Base-by-base conservation (phyloP, 2,113 vertebrate species). In the Petroica traversi region DNA sequence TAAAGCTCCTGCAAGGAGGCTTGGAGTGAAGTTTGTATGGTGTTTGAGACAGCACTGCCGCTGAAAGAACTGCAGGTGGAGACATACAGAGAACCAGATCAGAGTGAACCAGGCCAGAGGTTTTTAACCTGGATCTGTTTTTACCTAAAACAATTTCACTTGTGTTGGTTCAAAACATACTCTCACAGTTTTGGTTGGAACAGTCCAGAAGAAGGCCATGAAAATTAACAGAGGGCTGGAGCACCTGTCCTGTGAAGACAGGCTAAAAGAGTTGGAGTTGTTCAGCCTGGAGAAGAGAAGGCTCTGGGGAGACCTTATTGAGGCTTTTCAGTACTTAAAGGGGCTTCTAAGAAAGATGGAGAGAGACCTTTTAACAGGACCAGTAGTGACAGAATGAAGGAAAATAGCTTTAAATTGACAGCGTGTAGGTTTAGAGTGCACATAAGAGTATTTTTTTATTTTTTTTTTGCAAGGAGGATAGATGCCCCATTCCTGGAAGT, bases 151-250 rank as follows among this genome's bases (percentile, higher is more conserved):
- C 19, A 20, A 5, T 73, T 93, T 77, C 7, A 2, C 4, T 75
- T 63, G 29, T 69, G 48, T 48, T 78, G 57, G 4, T 18, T 93
- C 6, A 17, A 24, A 19, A 12, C 23, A 5, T 24, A 15, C 34
- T 78, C 8, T 5, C 4, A 2, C 0, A 3, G 6, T 55, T 76
- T 41, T 29, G 31, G 18, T 48, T 74, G 80, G 79, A 33, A 0
- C 4, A 9, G 16, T 64, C 43, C n/a, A 69, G 59, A 73, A 25
- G 33, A 76, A 38, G 18, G 9, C 31, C 9, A 8, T 20, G 25
- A 68, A 81, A 85, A 82, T 55, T 4, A n/a, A 24, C 20, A 23
- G n/a, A 69, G 28, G 28, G 5, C 20, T 63, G 54, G 45, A 84
- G 12, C 2, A 8, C 11, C 10, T 85, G 8, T 67, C 3, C 38